Conservation (phyloP, 2,797 vertebrate genomes). For the Onychomys leucogaster region DNA sequence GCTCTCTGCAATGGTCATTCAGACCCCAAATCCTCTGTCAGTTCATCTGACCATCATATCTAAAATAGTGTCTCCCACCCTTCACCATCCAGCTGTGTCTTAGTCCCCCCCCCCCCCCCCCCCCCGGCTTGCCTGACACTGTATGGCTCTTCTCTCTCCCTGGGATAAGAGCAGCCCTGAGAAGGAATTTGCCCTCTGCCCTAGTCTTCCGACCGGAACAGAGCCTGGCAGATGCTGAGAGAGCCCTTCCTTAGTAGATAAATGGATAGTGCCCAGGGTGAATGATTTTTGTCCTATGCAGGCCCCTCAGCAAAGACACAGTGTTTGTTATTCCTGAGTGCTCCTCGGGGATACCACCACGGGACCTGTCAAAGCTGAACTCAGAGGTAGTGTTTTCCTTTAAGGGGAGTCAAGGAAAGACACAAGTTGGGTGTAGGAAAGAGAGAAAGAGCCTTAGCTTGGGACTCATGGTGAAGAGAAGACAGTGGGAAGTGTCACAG, state of each 20-base stretch:
- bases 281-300: background rate
- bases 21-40: background rate
- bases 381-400: background rate
- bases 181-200: background rate
- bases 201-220: rapidly evolving
- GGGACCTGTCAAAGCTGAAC: background rate
- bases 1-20: background rate
- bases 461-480: background rate
- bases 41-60: background rate
- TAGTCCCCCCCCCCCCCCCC: background rate
- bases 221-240: background rate
- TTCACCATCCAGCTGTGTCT: background rate
- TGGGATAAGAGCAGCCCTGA: background rate
- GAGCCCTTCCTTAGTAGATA: rapidly evolving
- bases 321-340: background rate
- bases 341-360: too few species aligned
- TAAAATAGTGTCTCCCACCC: too few species aligned
- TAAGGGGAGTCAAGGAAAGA: background rate
- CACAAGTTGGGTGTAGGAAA: background rate
- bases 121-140: too few species aligned
- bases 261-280: background rate
- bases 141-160: background rate
- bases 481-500: background rate
- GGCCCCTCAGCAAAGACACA: background rate
- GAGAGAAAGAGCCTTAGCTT: background rate